Evolutionary conservation across 2,888 invertebrate genomes (phyloP), one percentile per base, ranked within the genome.

Genomic region (Chloroclysta siterata): DNA sequence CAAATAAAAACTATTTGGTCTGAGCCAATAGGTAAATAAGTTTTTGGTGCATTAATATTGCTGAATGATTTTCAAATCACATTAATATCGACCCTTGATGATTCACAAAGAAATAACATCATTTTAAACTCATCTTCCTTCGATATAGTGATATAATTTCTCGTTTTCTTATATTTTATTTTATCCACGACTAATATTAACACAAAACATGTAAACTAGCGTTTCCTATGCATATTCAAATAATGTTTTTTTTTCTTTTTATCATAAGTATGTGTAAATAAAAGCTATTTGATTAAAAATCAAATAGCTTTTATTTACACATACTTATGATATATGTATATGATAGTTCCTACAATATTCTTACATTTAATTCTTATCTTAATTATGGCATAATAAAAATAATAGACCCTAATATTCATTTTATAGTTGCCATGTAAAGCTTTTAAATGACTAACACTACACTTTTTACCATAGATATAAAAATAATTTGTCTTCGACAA

Each of bases 401-500:
- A 76, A 76, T 73, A 77, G 51, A 74, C 65, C 72, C 65, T 68
- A 73, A 68, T 74, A 71, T 75, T 72, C 75, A 72, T 75, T 81
- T 50, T 68, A 64, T 84, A 89, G 89, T 88, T 90, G 90, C 90
- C 90, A 79, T 84, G 67, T 82, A 83, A 84, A 89, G 85, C 83
- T 83, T 83, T 82, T 87, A 87, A 55, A 81, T 84, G 83, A 88
- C 88, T 90, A 88, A 79, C 74, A 74, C 77, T 81, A 80, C 73
- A 75, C 70, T 80, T 80, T 78, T 77, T 79, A 80, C 72, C 80
- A 88, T 90, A 46, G 3, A 46, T 47, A 90, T 76, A 91, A 90
- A 91, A 89, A 91, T 90, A 90, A 87, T 84, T 87, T 88, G 91
- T 89, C 90, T 90, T 81, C 64, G 89, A 90, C 90, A 90, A 88